A percentile compares a stretch with the other conserved stretches of the same genome.
phyloP scores from a whole-genome alignment of 2,797 vertebrate species.

The Tokudaia tokunoshimensis region DNA sequence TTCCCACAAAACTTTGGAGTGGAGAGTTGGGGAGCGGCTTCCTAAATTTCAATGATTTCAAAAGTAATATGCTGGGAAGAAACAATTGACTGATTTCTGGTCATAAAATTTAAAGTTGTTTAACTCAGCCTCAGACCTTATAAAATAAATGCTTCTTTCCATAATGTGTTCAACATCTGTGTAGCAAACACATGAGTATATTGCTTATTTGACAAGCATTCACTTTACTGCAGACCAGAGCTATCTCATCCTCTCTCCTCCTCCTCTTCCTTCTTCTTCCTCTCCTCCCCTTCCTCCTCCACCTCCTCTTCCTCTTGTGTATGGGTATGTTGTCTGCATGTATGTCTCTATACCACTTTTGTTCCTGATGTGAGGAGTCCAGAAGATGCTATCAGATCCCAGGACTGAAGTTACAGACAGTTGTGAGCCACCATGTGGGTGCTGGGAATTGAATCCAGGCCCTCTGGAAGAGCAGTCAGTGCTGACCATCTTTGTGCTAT shows the following conservation, averaged over 20 bases:
- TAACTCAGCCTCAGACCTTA: neutral
- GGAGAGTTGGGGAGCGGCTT: neutral
- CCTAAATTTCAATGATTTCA: neutral
- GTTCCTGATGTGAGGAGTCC: neutral
- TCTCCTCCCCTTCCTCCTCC: neutral
- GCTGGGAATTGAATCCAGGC: neutral
- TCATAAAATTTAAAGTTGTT: neutral
- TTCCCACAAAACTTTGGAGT: neutral
- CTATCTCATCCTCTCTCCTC: neutral
- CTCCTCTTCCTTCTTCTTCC: neutral
- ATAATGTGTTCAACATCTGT: neutral
- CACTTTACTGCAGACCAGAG: neutral
- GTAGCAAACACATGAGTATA: neutral
- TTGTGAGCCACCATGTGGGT: neutral
- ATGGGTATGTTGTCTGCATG: neutral
- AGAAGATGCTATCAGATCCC: neutral
- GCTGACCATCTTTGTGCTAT: neutral
- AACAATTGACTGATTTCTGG: neutral
- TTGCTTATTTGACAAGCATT: slow-evolving; percentile 31
- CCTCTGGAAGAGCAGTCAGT: neutral
- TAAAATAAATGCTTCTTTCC: neutral
- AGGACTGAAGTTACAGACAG: neutral
- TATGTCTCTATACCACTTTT: neutral
- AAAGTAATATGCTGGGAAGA: neutral
- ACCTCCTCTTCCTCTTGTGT: neutral